Evolutionary conservation across 2,797 vertebrate species (phyloP).

Genomic region (Mallotus villosus): DNA sequence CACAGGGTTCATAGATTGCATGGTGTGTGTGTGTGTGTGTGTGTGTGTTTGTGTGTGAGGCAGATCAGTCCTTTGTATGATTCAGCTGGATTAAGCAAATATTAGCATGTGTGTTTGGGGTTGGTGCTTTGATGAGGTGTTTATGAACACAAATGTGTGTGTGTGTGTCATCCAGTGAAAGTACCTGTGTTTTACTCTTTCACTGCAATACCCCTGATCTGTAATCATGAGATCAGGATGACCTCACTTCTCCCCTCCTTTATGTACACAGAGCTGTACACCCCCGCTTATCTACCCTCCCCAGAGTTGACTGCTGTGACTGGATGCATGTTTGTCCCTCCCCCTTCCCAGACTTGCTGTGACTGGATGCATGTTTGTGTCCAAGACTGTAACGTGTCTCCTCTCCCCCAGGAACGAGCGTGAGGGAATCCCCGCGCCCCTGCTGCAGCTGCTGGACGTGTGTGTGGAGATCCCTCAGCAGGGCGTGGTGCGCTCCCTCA

Average conservation of each 20-base stretch:
- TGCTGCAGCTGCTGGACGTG: slow-evolving; percentile 90
- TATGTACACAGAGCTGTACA: background rate
- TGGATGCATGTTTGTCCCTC: too few species aligned
- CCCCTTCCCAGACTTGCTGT: background rate
- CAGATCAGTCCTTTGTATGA: background rate
- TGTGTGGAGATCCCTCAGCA: slow-evolving; percentile 97
- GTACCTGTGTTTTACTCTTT: background rate
- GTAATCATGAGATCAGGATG: too few species aligned
- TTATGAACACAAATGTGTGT: background rate
- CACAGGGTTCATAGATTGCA: too few species aligned
- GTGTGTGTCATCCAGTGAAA: background rate
- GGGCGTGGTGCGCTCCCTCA: slow-evolving; percentile 92
- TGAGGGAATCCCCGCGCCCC: slow-evolving; percentile 90
- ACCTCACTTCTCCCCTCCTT: too few species aligned
- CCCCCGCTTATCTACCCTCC: background rate
- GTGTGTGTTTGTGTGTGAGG: background rate
- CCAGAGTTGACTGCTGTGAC: too few species aligned
- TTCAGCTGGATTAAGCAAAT: background rate
- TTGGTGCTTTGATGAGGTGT: background rate
- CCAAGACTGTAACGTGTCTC: background rate
- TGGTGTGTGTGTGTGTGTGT: background rate
- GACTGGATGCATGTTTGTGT: too few species aligned
- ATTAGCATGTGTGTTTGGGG: slow-evolving; percentile 20
- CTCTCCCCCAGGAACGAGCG: slow-evolving; percentile 82
- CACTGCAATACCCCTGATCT: too few species aligned